Base-by-base conservation (phyloP, 2,888 invertebrate genomes). In the Pseudococcus viburni region DNA sequence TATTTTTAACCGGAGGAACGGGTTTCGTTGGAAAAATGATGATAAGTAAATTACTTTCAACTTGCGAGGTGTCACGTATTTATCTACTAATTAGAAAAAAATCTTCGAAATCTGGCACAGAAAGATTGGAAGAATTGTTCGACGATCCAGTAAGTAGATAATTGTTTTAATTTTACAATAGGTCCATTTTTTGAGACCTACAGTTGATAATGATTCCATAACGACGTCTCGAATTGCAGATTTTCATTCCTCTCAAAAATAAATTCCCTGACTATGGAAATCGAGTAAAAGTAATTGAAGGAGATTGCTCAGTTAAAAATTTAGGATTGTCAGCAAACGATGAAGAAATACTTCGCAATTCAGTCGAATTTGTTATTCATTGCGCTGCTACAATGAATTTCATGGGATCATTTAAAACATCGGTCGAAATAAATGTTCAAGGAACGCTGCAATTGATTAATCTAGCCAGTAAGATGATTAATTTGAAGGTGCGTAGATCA, bases 21-120 rank as follows among this genome's bases (percentile, higher is more conserved):
- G 80, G 80, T 80, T 80, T 42, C 5, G n/a, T 80, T 39, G 80
- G 80, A 33, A 80, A 80, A 80, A 7, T 80, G 11, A 7, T 80
- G 9, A n/a, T 42, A n/a, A 42, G 80, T 80, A 80, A 80, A 80
- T 80, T 80, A 46, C 7, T 80, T 26, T 91, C 92, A 89, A 90
- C 90, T 73, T 92, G 92, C 59, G 90, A 91, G 64, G 90, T 92
- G n/a, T 89, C 90, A 17, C 91, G 90, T 85, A 19, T 92, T 15
- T 92, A 91, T 77, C 64, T 92, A 59, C 88, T 92, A 3, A 90
- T 92, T 89, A 90, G 92, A 39, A 89, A 90, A 6, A 92, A 92
- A 89, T 92, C 92, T 88, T 91, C 91, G 11, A 91, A 92, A 90
- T 90, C 90, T 1, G 22, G 90, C 0, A 42, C 90, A 11, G 90